These are phyloP conservation scores for Nothura maculosa DNA, from an alignment of 2,797 vertebrate species.

Conservation along the genomic window DNA sequence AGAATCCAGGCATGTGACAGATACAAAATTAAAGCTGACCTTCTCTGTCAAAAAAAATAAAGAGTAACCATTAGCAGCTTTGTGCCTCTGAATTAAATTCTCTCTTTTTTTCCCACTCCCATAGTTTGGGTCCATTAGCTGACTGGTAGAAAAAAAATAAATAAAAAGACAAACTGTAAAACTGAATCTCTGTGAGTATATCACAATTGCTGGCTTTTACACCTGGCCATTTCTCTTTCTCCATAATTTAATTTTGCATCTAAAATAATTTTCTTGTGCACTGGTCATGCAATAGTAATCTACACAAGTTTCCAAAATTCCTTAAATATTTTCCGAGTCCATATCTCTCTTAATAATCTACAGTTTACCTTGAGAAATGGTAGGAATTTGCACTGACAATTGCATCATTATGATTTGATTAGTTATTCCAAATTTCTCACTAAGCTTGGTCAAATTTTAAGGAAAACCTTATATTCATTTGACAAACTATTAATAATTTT, in stretches of 20 bases:
- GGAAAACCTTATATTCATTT: neutral
- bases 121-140: constrained; percentile 61
- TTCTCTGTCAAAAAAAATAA: constrained; percentile 69
- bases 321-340: neutral
- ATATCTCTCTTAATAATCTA: neutral
- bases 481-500: neutral
- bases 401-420: neutral
- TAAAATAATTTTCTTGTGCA: neutral
- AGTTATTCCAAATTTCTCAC: neutral
- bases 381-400: neutral
- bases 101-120: constrained; percentile 49
- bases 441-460: neutral
- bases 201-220: neutral
- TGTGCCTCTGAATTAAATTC: constrained; percentile 60
- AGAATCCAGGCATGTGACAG: constrained; percentile 61
- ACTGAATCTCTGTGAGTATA: constrained; percentile 56
- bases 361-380: neutral
- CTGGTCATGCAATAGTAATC: neutral
- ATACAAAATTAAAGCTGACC: constrained; percentile 67
- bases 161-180: constrained; percentile 25
- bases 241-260: neutral
- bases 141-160: constrained; percentile 26
- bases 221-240: neutral
- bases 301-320: constrained; percentile 1
- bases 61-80: constrained; percentile 63